phyloP scores from a whole-genome alignment of 2,888 invertebrate species.

The Archips xylosteana region DNA sequence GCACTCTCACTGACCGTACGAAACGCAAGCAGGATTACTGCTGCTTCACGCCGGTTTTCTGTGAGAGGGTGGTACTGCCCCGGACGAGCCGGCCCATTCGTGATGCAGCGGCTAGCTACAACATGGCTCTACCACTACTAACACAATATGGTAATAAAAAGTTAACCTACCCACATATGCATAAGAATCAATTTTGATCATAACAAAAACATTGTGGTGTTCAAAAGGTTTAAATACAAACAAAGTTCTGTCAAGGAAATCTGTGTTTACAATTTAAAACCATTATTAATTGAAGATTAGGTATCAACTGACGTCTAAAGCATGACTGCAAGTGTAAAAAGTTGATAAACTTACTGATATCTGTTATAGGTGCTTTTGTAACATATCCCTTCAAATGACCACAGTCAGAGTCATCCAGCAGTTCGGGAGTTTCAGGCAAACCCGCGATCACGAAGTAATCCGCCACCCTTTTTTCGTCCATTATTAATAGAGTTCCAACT shows the following conservation, averaged over 20 bases:
- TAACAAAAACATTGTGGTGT: too few relatives aligned
- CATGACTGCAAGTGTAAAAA: slow-evolving; percentile 4
- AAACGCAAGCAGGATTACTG: too few relatives aligned
- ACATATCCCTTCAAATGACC: slow-evolving; percentile 93
- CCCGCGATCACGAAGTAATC: slow-evolving; percentile 99
- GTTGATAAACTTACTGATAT: slow-evolving; percentile 88
- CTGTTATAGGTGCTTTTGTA: slow-evolving; percentile 97
- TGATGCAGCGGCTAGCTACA: too few relatives aligned
- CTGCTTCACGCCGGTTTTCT: too few relatives aligned
- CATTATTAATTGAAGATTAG: not conserved
- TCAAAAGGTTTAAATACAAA: not conserved
- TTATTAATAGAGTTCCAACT: slow-evolving; percentile 64
- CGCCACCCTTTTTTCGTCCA: slow-evolving; percentile 96
- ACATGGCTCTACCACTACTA: too few relatives aligned
- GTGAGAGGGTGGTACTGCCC: too few relatives aligned
- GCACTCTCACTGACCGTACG: too few relatives aligned
- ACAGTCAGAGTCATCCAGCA: slow-evolving; percentile 92
- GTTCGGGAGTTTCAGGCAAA: slow-evolving; percentile 92
- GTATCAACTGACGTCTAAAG: not conserved
- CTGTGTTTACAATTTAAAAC: not conserved
- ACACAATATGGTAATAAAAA: too few relatives aligned
- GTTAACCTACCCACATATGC: too few relatives aligned
- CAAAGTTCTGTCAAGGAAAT: not conserved
- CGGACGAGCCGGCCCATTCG: too few relatives aligned
- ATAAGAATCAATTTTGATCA: too few relatives aligned